These are phyloP conservation scores for Mesorhabditis sp. DNA, from an alignment of 2,888 invertebrate species.

Conservation along the genomic window DNA sequence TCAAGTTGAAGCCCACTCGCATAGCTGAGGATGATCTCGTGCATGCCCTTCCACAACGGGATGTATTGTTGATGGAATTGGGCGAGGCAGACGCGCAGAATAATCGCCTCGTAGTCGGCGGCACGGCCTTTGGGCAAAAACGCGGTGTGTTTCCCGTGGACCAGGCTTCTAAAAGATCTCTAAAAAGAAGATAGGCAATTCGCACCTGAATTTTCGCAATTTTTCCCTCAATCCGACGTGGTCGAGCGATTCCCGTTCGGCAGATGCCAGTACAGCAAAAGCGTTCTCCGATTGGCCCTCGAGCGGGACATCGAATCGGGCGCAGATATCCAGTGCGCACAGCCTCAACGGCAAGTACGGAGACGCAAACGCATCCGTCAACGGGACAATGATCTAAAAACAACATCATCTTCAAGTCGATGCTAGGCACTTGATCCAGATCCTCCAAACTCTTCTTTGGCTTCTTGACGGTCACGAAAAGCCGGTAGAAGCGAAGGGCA, in stretches of 20 bases:
- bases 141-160: background rate
- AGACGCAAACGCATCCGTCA: constrained; percentile 21
- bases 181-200: no score
- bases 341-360: constrained; percentile 23
- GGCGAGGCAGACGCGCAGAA: constrained; percentile 77
- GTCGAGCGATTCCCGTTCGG: background rate
- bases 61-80: constrained; percentile 80
- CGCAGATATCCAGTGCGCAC: constrained; percentile 31
- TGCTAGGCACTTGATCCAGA: constrained; percentile 12
- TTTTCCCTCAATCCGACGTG: background rate
- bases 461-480: constrained; percentile 20
- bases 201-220: background rate
- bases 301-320: constrained; percentile 24
- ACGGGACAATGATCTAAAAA: background rate
- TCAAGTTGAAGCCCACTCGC: constrained; percentile 62
- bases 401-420: no score
- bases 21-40: constrained; percentile 72
- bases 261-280: constrained; percentile 21
- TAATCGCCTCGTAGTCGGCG: constrained; percentile 62
- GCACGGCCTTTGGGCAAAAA: background rate
- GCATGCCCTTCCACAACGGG: constrained; percentile 80
- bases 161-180: background rate
- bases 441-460: constrained; percentile 16
- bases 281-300: constrained; percentile 14
- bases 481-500: constrained; percentile 20